A percentile compares a stretch with the other conserved stretches of the same genome.
These are phyloP conservation scores for Merops nubicus DNA, from an alignment of 2,113 vertebrate species.

Conservation along the genomic window DNA sequence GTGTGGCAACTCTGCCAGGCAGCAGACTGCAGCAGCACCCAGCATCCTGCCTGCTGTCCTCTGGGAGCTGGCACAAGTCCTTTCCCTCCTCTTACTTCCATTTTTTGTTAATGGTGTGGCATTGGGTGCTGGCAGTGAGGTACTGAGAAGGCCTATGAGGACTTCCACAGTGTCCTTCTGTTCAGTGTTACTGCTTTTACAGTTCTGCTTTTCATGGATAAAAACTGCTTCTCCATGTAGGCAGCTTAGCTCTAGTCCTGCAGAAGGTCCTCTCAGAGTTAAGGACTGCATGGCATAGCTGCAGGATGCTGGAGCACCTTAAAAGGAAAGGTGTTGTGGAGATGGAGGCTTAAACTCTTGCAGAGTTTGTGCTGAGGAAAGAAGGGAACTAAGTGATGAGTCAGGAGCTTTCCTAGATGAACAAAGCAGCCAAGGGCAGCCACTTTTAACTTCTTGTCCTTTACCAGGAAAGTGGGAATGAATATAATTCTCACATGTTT, in stretches of 20 bases:
- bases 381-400: neutral
- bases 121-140: neutral
- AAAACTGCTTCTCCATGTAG: fast-evolving
- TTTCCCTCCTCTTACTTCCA: neutral
- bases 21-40: neutral
- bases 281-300: neutral
- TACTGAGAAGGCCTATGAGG: neutral
- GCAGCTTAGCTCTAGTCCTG: neutral
- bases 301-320: neutral
- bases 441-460: neutral
- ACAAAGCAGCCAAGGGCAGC: fast-evolving
- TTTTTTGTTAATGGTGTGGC: neutral
- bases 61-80: neutral
- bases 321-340: neutral
- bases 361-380: neutral
- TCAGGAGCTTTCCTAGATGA: neutral
- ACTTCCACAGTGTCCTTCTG: neutral
- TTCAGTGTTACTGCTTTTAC: neutral
- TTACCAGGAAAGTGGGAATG: neutral
- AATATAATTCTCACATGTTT: neutral
- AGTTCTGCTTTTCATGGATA: neutral
- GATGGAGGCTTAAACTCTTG: neutral
- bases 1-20: neutral
- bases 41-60: neutral
- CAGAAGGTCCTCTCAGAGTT: neutral